A percentile compares a stretch with the other conserved stretches of the same genome.
Evolutionary conservation across 2,113 vertebrate genomes (phyloP).

Genomic region (Reinhardtius hippoglossoides): DNA sequence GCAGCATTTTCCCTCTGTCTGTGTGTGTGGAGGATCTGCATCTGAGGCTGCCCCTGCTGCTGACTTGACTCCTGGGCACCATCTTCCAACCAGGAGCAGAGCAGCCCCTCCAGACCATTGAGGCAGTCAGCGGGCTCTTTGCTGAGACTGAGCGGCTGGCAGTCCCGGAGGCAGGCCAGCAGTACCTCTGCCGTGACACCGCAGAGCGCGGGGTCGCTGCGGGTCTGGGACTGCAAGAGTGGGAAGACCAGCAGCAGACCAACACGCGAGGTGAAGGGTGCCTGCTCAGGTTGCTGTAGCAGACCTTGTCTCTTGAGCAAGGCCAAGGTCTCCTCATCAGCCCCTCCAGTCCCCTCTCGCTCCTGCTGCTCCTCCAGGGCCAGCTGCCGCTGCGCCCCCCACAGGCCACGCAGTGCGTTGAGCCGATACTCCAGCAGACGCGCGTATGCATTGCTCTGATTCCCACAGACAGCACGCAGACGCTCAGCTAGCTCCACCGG

Average conservation of each 20-base stretch:
- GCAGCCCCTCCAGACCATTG: slow-evolving; percentile 93
- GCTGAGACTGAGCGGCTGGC: slow-evolving; percentile 97
- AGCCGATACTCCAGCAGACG: slow-evolving; percentile 95
- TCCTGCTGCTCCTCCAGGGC: slow-evolving; percentile 98
- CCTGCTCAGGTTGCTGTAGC: slow-evolving; percentile 94
- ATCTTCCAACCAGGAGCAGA: slow-evolving; percentile 97
- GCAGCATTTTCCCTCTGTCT: slow-evolving; percentile 96
- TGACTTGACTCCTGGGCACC: slow-evolving; percentile 80
- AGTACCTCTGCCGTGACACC: slow-evolving; percentile 97
- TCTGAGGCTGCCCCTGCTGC: slow-evolving; percentile 85
- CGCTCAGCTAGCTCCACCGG: slow-evolving; percentile 92
- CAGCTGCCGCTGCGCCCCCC: slow-evolving; percentile 96
- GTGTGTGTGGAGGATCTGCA: slow-evolving; percentile 85
- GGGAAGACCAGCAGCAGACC: slow-evolving; percentile 96
- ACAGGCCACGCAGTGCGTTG: slow-evolving; percentile 95
- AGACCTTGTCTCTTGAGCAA: slow-evolving; percentile 96
- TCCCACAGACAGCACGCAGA: slow-evolving; percentile 93
- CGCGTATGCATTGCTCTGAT: slow-evolving; percentile 98
- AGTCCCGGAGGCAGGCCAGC: slow-evolving; percentile 95
- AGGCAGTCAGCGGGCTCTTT: slow-evolving; percentile 98
- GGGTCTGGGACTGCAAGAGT: slow-evolving; percentile 95
- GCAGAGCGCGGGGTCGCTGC: slow-evolving; percentile 95
- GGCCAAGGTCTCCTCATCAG: slow-evolving; percentile 92
- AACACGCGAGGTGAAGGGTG: slow-evolving; percentile 95
- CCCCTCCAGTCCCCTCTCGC: slow-evolving; percentile 88